phyloP scores from a whole-genome alignment of 1,140 invertebrate genomes.

The Ceratosolen solmsi region DNA sequence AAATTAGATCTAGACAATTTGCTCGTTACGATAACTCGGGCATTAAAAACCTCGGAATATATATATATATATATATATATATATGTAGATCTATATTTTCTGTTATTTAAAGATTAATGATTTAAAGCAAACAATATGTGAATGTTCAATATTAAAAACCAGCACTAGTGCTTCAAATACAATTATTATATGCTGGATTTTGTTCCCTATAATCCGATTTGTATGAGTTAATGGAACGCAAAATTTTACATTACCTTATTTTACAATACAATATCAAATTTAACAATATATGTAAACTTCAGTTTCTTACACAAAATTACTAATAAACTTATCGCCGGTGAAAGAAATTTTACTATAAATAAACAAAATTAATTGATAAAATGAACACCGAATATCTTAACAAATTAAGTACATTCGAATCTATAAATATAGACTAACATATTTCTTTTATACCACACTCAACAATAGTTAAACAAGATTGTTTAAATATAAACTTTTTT shows the following conservation, averaged over 20 bases:
- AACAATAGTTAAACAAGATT: slow-evolving; percentile 1
- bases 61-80: no score
- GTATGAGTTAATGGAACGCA: no score
- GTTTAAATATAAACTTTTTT: background rate
- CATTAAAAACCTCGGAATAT: no score
- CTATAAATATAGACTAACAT: background rate
- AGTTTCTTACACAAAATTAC: slow-evolving; percentile 1
- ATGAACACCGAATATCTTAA: background rate
- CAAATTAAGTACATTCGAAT: background rate
- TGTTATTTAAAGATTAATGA: no score
- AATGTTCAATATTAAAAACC: no score
- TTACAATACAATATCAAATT: background rate
- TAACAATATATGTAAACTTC: background rate
- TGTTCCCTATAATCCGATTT: no score
- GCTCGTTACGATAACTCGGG: no score
- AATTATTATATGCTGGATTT: no score
- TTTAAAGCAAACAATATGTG: no score
- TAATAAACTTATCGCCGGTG: background rate
- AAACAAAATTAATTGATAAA: background rate
- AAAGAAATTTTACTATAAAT: background rate
- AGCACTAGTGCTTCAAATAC: no score
- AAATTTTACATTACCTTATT: background rate
- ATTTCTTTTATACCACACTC: background rate
- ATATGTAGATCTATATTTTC: no score
- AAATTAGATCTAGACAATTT: no score